A percentile compares a stretch with the other conserved stretches of the same genome.
phyloP scores from a whole-genome alignment of 1,140 invertebrate genomes.

The Steinernema feltiae region DNA sequence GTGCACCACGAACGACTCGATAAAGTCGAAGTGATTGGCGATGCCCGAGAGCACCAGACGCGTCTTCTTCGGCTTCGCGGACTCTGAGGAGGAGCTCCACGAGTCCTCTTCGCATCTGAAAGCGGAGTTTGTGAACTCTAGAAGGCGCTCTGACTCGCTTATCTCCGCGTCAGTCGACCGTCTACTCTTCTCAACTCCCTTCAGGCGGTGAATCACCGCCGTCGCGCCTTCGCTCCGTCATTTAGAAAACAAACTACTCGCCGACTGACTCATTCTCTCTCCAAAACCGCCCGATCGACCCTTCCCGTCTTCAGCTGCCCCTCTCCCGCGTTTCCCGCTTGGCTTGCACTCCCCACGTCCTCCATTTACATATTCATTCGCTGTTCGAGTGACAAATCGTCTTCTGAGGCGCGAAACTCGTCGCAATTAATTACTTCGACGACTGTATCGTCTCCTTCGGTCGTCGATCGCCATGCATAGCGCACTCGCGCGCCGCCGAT shows the following conservation, averaged over 20 bases:
- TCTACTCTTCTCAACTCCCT: not conserved
- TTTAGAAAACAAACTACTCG: conserved; percentile 24
- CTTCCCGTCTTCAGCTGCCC: not conserved
- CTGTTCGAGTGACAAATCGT: not conserved
- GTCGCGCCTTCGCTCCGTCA: not conserved
- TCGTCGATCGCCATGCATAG: not conserved
- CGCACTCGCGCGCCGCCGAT: not conserved
- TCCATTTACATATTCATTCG: not conserved
- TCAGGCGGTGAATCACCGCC: not conserved
- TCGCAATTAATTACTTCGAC: not conserved
- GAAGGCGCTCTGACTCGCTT: too few relatives aligned
- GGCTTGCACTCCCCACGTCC: not conserved
- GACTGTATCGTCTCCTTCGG: not conserved
- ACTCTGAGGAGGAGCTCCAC: not conserved
- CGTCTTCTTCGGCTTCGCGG: conserved; percentile 13
- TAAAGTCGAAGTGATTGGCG: not conserved
- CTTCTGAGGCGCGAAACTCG: not conserved
- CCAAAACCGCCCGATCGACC: too few relatives aligned
- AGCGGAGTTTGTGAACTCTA: not conserved
- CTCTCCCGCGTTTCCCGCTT: not conserved
- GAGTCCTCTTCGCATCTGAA: conserved; percentile 28
- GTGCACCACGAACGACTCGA: conserved; percentile 25
- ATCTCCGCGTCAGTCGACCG: too few relatives aligned
- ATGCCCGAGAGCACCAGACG: conserved; percentile 9
- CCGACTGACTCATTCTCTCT: too few relatives aligned